Evolutionary conservation across 1,140 invertebrate genomes (phyloP), one percentile per base, ranked within the genome.

Genomic region (Brachystomella parvula): DNA sequence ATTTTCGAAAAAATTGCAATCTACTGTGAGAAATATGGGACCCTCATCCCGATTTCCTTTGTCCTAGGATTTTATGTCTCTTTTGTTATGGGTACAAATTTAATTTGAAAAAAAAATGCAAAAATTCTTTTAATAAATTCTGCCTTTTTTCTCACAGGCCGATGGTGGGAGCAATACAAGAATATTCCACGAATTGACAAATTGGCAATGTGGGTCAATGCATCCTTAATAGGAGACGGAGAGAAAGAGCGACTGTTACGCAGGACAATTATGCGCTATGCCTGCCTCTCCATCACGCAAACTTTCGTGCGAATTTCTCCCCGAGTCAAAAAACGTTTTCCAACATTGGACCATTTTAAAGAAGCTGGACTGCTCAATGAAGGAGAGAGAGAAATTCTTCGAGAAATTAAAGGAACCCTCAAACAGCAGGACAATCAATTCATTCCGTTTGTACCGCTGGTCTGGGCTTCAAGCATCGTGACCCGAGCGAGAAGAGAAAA

Each of bases 381-480:
- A 44, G 92, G 92, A 73, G 94, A 96, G 75, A 83, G 86, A 61
- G 78, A 78, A 26, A 90, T 92, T 67, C 84, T 93, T 49, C 81
- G 86, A 32, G 84, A 87, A 68, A 79, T 95, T 67, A 87, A 92
- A 74, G 3, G 6, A 26, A 76, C 81, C 1, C 93, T 94, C 76
- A 2, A 31, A 2, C 32, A 30, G n/a, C 88, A 90, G 66, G 88
- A 88, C 30, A 95, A 94, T 76, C 92, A 94, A 77, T 96, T 92
- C 91, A 83, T 96, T 75, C n/a, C n/a, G n/a, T n/a, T n/a, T 26
- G 49, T 53, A 3, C 94, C 94, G 30, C 86, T 95, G 56, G 89
- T 94, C 28, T 95, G 92, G 93, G 90, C 91, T 0, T 86, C 89
- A 6, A 90, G 87, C 76, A 89, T 95, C 24, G 47, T 49, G 2